Evolutionary conservation across 2,113 vertebrate genomes (phyloP).

Genomic region (Cebus imitator): DNA sequence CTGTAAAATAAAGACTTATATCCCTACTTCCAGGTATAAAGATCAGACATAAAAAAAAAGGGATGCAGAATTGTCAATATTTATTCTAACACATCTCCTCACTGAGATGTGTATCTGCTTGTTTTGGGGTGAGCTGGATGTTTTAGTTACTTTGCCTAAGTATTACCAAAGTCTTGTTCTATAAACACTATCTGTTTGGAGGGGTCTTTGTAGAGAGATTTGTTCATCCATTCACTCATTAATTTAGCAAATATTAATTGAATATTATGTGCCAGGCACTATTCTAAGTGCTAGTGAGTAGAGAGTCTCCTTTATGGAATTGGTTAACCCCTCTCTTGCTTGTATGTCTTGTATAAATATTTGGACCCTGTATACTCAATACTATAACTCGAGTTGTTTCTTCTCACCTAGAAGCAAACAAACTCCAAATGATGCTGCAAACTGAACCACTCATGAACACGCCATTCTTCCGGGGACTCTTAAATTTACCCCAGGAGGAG

Average conservation of each 20-base stretch:
- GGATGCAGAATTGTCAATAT: background rate
- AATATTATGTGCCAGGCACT: background rate
- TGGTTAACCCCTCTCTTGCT: too few species aligned
- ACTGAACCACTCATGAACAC: too few species aligned
- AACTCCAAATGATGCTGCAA: too few species aligned
- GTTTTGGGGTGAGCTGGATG: background rate
- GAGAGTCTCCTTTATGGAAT: background rate
- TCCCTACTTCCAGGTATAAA: background rate
- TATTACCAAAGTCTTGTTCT: background rate
- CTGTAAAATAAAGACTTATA: constrained; percentile 9
- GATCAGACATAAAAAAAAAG: constrained; percentile 3
- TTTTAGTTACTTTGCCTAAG: background rate
- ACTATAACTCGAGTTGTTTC: too few species aligned
- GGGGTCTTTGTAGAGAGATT: background rate
- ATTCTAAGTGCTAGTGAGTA: constrained; percentile 3
- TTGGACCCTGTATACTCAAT: too few species aligned
- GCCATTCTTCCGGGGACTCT: too few species aligned
- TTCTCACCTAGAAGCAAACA: too few species aligned
- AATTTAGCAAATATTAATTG: constrained; percentile 17
- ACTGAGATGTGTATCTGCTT: background rate
- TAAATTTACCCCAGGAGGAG: too few species aligned
- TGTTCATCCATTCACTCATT: background rate
- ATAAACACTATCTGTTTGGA: background rate
- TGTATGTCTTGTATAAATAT: too few species aligned
- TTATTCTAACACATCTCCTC: background rate